phyloP scores from a whole-genome alignment of 92 coral and sea anemone species.

The Parazoanthus darwini region DNA sequence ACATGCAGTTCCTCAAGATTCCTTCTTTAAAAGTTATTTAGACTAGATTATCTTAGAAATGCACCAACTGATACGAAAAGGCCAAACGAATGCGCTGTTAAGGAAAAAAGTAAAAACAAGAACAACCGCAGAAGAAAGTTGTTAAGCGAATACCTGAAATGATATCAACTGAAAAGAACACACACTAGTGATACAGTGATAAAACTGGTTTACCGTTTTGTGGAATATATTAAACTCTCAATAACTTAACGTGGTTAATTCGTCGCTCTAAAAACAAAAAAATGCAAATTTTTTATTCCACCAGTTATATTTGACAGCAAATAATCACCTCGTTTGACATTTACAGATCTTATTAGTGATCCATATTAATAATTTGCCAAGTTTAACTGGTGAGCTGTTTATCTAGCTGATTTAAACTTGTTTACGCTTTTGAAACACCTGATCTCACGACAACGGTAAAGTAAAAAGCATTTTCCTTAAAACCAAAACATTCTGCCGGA shows the following conservation, averaged over 20 bases:
- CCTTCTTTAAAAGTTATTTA: neutral
- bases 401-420: neutral
- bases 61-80: too few relatives aligned
- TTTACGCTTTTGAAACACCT: neutral
- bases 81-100: too few relatives aligned
- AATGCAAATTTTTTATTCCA: neutral
- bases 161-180: neutral
- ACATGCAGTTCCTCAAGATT: neutral
- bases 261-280: neutral
- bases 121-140: too few relatives aligned
- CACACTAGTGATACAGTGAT: neutral
- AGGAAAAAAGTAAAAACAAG: too few relatives aligned
- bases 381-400: neutral
- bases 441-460: neutral
- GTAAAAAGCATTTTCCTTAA: neutral
- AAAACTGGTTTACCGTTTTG: neutral
- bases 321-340: neutral
- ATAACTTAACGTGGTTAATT: neutral
- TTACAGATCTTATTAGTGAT: neutral
- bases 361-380: neutral
- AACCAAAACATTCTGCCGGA: neutral
- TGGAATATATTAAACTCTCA: neutral
- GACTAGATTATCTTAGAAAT: too few relatives aligned
- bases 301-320: neutral
- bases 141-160: too few relatives aligned